Base-by-base conservation (phyloP, 2,797 vertebrate genomes). In the Chaetophractus vellerosus region DNA sequence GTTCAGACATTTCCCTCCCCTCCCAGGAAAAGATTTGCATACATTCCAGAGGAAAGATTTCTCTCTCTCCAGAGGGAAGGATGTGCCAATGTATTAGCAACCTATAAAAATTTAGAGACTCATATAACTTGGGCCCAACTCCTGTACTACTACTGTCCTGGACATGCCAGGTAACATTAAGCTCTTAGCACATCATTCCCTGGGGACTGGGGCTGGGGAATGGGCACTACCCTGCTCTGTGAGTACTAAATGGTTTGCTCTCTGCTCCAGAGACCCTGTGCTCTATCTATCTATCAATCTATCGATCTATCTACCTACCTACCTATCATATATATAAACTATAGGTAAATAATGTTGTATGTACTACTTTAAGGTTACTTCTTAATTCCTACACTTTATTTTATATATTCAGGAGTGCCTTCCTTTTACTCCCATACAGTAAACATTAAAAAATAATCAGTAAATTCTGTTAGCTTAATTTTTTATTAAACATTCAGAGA, bases 161-260 rank as follows among this genome's bases (percentile, higher is more conserved):
- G 2, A 55, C 9, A 8, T 2, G 1, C 5, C 26, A 8, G 57
- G 10, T 80, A 31, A 50, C 12, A 26, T 23, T 41, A 31, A 28
- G 31, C 33, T 66, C 23, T 68, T 4, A 23, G 19, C 1, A 7
- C 0, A 3, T 38, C 9, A 55, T 9, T 4, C 28, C 0, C 3
- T n/a, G 21, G 28, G 14, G 48, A 3, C 33, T 9, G 19, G 7
- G 1, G 8, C 8, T 78, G 5, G 6, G 50, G 18, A 66, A 38
- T n/a, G n/a, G 31, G 59, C 12, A 19, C 18, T 57, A 59, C 24
- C 12, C 36, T 2, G 0, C 4, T 55, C 19, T 9, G 7, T 3
- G 36, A 64, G 0, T 55, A 78, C 50, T 33, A 90, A 69, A 87
- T 9, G 15, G 26, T n/a, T 21, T 64, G 3, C 76, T 41, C 14